phyloP scores from a whole-genome alignment of 2,888 invertebrate genomes.

The Ernsta delagoae region DNA sequence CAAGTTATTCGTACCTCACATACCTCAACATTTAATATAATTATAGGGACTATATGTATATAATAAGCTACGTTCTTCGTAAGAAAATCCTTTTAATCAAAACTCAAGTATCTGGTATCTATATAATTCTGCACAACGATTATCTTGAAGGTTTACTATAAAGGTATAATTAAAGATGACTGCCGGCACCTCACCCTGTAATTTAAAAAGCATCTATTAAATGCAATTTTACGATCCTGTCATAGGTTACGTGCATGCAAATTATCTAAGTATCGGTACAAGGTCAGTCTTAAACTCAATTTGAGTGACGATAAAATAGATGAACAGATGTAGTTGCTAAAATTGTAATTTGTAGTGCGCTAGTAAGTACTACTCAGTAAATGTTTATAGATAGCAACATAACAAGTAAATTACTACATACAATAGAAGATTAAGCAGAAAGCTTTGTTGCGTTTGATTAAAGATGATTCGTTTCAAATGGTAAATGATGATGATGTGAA shows the following conservation, averaged over 20 bases:
- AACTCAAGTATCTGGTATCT: not conserved
- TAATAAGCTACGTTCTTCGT: not conserved
- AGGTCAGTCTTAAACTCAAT: slow-evolving; percentile 14
- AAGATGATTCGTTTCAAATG: too few relatives aligned
- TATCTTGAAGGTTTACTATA: slow-evolving; percentile 17
- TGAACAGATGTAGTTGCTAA: not conserved
- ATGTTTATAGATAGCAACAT: too few relatives aligned
- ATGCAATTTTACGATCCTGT: slow-evolving; percentile 30
- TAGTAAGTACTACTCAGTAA: too few relatives aligned
- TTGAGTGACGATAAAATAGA: not conserved
- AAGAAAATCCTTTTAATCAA: slow-evolving; percentile 4
- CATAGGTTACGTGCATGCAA: slow-evolving; percentile 21
- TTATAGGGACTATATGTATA: not conserved
- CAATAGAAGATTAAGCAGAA: too few relatives aligned
- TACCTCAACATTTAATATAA: too few relatives aligned
- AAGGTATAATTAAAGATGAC: slow-evolving; percentile 10
- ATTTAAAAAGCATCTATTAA: slow-evolving; percentile 28
- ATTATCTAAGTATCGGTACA: slow-evolving; percentile 22
- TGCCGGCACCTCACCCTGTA: slow-evolving; percentile 19
- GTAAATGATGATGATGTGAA: too few relatives aligned
- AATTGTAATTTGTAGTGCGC: too few relatives aligned
- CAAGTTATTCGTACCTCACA: too few relatives aligned
- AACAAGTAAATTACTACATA: too few relatives aligned
- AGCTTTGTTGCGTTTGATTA: too few relatives aligned
- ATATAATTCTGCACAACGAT: not conserved